phyloP scores from a whole-genome alignment of 2,888 invertebrate species.

The Deilephila elpenor region DNA sequence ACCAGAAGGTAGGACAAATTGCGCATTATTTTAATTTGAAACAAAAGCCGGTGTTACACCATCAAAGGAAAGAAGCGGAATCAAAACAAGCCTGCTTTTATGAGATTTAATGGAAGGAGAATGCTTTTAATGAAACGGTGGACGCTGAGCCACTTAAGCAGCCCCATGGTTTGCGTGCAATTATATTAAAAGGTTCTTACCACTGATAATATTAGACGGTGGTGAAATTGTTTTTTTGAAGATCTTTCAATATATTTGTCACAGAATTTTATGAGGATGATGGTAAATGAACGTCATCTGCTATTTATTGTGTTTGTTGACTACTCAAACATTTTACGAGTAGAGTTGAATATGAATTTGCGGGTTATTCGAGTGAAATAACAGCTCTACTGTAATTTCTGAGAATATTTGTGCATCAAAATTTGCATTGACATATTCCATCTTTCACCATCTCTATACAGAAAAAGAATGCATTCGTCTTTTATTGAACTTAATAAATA shows the following conservation, averaged over 20 bases:
- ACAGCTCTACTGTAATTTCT: no score
- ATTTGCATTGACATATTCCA: no score
- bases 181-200: slow-evolving; percentile 47
- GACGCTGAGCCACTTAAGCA: slow-evolving; percentile 45
- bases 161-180: slow-evolving; percentile 55
- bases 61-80: slow-evolving; percentile 45
- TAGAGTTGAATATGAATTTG: no score
- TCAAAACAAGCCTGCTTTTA: slow-evolving; percentile 45
- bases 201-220: not conserved
- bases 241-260: not conserved
- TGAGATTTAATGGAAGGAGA: slow-evolving; percentile 43
- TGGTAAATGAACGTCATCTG: no score
- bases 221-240: not conserved
- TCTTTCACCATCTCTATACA: no score
- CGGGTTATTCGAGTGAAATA: no score
- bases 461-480: no score
- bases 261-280: no score
- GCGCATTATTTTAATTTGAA: slow-evolving; percentile 33
- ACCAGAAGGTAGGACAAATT: not conserved
- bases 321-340: no score
- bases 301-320: no score
- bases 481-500: no score
- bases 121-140: slow-evolving; percentile 60
- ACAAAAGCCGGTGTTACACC: slow-evolving; percentile 32
- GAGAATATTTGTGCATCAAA: no score